Percentiles rank a stretch among this genome's conserved stretches.
These are phyloP conservation scores for Diprion similis DNA, from an alignment of 1,140 invertebrate species.

Conservation along the genomic window DNA sequence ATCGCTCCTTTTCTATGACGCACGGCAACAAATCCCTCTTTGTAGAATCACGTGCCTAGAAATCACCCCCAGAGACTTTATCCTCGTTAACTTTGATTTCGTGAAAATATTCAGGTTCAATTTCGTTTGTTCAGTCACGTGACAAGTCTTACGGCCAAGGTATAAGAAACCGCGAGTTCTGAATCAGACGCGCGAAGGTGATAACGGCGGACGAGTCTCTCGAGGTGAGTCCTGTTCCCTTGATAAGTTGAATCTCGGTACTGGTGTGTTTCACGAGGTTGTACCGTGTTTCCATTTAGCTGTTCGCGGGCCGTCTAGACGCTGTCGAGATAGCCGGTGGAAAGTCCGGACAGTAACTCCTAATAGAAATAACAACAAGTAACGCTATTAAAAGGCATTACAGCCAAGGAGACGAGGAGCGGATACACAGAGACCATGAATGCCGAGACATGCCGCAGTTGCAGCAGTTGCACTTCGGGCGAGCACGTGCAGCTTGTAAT, in stretches of 20 bases:
- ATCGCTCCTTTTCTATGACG: conserved; percentile 22
- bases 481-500: conserved; percentile 12
- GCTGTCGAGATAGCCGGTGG: conserved; percentile 14
- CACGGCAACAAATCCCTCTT: conserved; percentile 27
- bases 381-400: conserved; percentile 11
- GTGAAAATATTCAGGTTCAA: conserved; percentile 28
- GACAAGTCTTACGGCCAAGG: conserved; percentile 18
- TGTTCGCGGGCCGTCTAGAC: not conserved
- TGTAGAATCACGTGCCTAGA: conserved; percentile 11
- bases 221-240: not conserved
- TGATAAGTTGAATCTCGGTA: not conserved
- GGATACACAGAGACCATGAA: not conserved
- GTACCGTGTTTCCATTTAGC: conserved; percentile 15
- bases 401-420: not conserved
- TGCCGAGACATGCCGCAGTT: not conserved
- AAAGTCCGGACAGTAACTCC: conserved; percentile 13
- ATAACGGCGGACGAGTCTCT: no score
- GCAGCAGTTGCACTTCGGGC: not conserved
- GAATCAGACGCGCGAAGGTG: no score
- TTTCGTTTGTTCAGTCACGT: conserved; percentile 14
- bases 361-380: conserved; percentile 18
- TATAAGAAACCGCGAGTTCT: conserved; percentile 16
- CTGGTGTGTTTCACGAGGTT: not conserved
- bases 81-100: not conserved
- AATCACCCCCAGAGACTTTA: conserved; percentile 36